Conservation (phyloP, 2,113 vertebrate species). For the Toxotes jaculatrix region DNA sequence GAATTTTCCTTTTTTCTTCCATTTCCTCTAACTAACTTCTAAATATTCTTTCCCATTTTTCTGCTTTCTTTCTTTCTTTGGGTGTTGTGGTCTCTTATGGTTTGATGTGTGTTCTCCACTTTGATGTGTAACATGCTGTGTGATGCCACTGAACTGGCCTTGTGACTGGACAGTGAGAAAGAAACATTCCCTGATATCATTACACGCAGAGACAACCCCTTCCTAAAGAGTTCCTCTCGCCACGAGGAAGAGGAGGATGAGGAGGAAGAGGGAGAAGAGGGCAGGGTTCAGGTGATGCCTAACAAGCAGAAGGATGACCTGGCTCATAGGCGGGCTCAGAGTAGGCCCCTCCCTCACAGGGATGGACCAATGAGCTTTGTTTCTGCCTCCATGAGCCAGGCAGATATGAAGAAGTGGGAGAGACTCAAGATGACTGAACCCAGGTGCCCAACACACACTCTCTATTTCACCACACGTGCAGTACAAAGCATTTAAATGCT, state of each 20-base stretch:
- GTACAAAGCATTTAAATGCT: slow-evolving; percentile 19
- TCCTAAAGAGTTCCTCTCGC: slow-evolving; percentile 64
- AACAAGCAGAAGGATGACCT: slow-evolving; percentile 88
- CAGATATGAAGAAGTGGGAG: slow-evolving; percentile 95
- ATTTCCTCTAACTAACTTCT: slow-evolving; percentile 42
- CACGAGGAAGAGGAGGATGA: slow-evolving; percentile 63
- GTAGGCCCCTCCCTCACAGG: slow-evolving; percentile 73
- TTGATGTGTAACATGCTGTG: slow-evolving; percentile 40
- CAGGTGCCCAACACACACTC: slow-evolving; percentile 87
- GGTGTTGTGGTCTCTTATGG: slow-evolving; percentile 45
- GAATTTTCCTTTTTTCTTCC: slow-evolving; percentile 14
- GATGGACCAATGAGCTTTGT: slow-evolving; percentile 81
- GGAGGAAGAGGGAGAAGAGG: slow-evolving; percentile 74
- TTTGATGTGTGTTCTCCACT: slow-evolving; percentile 37
- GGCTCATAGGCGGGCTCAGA: slow-evolving; percentile 83
- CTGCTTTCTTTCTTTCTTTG: slow-evolving; percentile 44
- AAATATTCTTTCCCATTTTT: slow-evolving; percentile 22
- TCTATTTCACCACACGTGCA: slow-evolving; percentile 29
- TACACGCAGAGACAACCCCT: slow-evolving; percentile 71
- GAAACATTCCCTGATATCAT: slow-evolving; percentile 71
- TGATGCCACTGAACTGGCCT: slow-evolving; percentile 17
- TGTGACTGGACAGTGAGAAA: slow-evolving; percentile 71
- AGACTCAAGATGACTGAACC: slow-evolving; percentile 89
- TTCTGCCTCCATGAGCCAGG: slow-evolving; percentile 86
- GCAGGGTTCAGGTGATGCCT: slow-evolving; percentile 71